Percentiles rank a stretch among this genome's conserved stretches.
Conservation (phyloP, 2,888 invertebrate species). For the Acleris laterana region DNA sequence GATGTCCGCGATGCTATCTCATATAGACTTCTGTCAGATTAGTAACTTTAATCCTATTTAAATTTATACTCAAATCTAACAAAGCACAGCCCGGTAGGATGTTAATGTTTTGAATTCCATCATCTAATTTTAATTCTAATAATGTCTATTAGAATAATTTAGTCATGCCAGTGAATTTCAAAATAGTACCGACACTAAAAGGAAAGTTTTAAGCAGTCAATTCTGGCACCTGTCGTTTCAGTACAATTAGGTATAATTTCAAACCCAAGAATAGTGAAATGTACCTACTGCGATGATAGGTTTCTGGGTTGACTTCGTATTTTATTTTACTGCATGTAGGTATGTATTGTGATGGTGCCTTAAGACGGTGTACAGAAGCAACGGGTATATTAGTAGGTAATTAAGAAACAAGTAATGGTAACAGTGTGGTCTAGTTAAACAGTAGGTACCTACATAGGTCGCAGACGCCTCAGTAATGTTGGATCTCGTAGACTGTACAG, state of each 20-base stretch:
- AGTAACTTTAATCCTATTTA: slow-evolving; percentile 62
- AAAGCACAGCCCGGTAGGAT: slow-evolving; percentile 18
- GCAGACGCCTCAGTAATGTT: slow-evolving; percentile 29
- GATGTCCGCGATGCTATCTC: slow-evolving; percentile 62
- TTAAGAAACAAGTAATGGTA: slow-evolving; percentile 51
- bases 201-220: no score
- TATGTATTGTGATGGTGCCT: slow-evolving; percentile 6
- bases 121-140: slow-evolving; percentile 9
- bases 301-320: no score
- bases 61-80: slow-evolving; percentile 48
- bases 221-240: no score
- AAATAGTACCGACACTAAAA: neutral
- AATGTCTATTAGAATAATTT: neutral
- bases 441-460: slow-evolving; percentile 40
- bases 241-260: no score
- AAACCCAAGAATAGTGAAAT: no score
- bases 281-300: no score
- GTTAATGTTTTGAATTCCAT: slow-evolving; percentile 32
- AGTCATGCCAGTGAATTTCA: slow-evolving; percentile 8
- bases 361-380: slow-evolving; percentile 36
- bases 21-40: slow-evolving; percentile 66
- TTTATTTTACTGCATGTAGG: neutral
- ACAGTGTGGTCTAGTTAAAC: slow-evolving; percentile 52
- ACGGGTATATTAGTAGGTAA: slow-evolving; percentile 50
- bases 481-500: slow-evolving; percentile 7